Percentiles rank a stretch among this genome's conserved stretches.
phyloP scores from a whole-genome alignment of 2,888 invertebrate species.

The Stegana nigrithorax region DNA sequence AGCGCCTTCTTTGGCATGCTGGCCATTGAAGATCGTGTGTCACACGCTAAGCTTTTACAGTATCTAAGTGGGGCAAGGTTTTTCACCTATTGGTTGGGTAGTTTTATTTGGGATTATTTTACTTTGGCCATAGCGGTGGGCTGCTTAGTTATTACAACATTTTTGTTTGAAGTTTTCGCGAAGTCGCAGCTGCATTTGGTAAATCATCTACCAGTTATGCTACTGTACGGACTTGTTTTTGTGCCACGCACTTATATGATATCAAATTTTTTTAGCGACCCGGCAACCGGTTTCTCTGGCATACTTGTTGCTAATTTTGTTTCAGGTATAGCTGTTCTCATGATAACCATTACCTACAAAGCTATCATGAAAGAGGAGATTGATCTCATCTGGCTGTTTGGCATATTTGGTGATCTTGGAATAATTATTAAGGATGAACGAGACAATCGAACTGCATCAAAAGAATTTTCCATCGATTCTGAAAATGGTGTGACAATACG shows the following conservation, averaged over 20 bases:
- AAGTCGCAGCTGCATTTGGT: constrained; percentile 74
- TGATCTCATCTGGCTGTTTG: constrained; percentile 76
- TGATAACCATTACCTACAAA: constrained; percentile 33
- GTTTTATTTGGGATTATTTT: constrained; percentile 70
- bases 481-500: no score
- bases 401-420: constrained; percentile 79
- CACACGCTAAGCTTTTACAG: constrained; percentile 79
- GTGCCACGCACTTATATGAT: constrained; percentile 78
- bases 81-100: constrained; percentile 76
- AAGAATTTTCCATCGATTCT: no score
- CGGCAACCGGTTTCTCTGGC: constrained; percentile 78
- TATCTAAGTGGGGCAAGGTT: constrained; percentile 78
- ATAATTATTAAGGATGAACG: no score
- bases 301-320: constrained; percentile 14
- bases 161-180: no score
- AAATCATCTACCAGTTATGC: constrained; percentile 61
- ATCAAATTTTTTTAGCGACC: constrained; percentile 76
- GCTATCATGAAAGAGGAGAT: constrained; percentile 68
- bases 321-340: constrained; percentile 15
- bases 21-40: constrained; percentile 73
- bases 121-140: constrained; percentile 78
- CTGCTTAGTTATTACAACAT: constrained; percentile 73
- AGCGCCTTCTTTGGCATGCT: constrained; percentile 74
- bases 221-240: constrained; percentile 77
- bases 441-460: no score